These are phyloP conservation scores for Homarus americanus DNA, from an alignment of 1,140 invertebrate genomes.

Conservation along the genomic window DNA sequence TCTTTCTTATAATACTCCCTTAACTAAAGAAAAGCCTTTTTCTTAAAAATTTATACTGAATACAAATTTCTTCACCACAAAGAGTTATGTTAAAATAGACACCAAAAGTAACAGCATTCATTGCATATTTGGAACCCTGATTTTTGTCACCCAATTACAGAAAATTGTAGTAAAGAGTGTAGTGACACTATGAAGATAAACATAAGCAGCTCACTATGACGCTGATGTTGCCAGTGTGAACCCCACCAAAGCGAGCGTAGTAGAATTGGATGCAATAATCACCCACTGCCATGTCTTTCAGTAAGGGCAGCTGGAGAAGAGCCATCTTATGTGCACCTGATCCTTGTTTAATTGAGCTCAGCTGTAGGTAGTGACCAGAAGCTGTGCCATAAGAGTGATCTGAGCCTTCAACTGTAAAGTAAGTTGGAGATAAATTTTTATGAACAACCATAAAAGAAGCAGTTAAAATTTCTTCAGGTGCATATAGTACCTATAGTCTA, in stretches of 20 bases:
- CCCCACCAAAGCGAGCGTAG: conserved; percentile 30
- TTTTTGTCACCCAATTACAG: not conserved
- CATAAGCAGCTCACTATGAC: conserved; percentile 44
- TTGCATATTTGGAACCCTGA: too few species aligned
- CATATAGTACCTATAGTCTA: too few species aligned
- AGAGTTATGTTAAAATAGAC: too few species aligned
- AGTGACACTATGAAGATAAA: not conserved
- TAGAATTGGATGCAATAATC: conserved; percentile 60
- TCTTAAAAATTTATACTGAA: too few species aligned
- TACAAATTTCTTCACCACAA: too few species aligned
- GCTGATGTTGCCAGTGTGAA: conserved; percentile 16
- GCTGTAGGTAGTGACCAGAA: conserved; percentile 43
- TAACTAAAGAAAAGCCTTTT: too few species aligned
- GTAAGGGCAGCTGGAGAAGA: not conserved
- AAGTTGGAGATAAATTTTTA: too few species aligned
- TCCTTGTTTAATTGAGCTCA: conserved; percentile 16
- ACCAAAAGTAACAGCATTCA: too few species aligned
- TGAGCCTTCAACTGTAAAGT: not conserved
- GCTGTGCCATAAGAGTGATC: conserved; percentile 52
- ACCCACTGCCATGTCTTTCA: conserved; percentile 1
- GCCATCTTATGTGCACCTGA: conserved; percentile 13
- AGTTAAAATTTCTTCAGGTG: too few species aligned
- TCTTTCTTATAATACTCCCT: too few species aligned
- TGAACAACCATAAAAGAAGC: too few species aligned
- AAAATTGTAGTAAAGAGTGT: too few species aligned